A percentile compares a stretch with the other conserved stretches of the same genome.
Conservation (phyloP, 2,888 invertebrate species). For the Troides helena region DNA sequence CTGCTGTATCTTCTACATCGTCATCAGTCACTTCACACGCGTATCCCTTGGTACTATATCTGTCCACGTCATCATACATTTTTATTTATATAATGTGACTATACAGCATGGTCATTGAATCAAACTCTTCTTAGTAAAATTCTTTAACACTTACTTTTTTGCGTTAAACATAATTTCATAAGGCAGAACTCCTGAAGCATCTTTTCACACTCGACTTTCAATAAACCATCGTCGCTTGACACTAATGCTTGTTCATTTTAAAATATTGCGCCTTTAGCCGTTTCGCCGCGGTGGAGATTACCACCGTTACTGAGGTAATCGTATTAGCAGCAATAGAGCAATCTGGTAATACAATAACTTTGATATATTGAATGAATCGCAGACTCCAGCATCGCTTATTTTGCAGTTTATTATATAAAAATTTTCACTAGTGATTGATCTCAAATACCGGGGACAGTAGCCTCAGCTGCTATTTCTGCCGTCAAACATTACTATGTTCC, state of each 20-base stretch:
- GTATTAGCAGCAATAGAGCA: conserved; percentile 18
- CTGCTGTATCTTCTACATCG: not conserved
- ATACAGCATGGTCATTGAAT: not conserved
- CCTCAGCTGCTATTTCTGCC: too few species aligned
- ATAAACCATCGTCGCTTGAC: conserved; percentile 50
- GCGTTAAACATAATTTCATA: conserved; percentile 45
- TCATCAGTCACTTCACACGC: not conserved
- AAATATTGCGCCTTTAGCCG: conserved; percentile 44
- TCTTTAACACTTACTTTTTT: not conserved
- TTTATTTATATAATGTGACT: not conserved
- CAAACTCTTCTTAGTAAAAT: conserved; percentile 1
- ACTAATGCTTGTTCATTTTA: conserved; percentile 52
- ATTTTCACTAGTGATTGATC: too few species aligned
- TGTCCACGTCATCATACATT: not conserved
- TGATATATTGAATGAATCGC: not conserved
- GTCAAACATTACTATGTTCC: too few species aligned
- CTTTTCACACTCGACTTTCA: conserved; percentile 49
- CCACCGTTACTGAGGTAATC: conserved; percentile 12
- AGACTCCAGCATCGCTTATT: not conserved
- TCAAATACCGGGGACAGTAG: too few species aligned
- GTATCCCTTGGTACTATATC: not conserved
- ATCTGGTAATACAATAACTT: conserved; percentile 11
- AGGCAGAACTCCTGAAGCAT: conserved; percentile 48
- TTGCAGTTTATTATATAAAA: not conserved
- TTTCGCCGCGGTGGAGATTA: conserved; percentile 22